Conservation (phyloP, 2,113 vertebrate genomes). For the Heliornis fulica region DNA sequence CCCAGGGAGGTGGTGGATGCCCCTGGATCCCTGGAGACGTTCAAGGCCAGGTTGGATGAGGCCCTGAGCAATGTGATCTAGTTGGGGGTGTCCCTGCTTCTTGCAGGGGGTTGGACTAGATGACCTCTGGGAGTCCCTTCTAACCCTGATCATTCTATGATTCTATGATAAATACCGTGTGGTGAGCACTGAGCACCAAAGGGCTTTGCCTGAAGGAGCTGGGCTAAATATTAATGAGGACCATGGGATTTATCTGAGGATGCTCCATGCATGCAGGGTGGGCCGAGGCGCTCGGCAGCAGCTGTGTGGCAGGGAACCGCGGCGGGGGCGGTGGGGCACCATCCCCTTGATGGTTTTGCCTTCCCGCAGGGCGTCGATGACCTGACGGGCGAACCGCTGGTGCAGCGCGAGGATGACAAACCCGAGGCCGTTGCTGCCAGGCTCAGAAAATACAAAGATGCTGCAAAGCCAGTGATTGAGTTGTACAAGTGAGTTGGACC, state of each 20-base stretch:
- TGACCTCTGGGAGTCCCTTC: too few species aligned
- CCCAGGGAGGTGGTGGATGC: too few species aligned
- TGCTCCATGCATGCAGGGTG: not conserved
- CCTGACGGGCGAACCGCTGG: constrained; percentile 85
- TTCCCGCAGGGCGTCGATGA: constrained; percentile 87
- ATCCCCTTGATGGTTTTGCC: not conserved
- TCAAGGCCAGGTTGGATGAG: too few species aligned
- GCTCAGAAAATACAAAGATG: constrained; percentile 92
- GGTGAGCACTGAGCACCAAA: rapidly evolving
- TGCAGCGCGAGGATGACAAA: constrained; percentile 90
- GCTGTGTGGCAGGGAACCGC: not conserved
- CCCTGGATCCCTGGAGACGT: too few species aligned
- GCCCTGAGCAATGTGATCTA: too few species aligned
- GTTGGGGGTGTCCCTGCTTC: too few species aligned
- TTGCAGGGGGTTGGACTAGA: too few species aligned
- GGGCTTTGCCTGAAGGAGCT: not conserved
- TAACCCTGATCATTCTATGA: too few species aligned
- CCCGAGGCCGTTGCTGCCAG: constrained; percentile 86
- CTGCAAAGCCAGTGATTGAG: constrained; percentile 92
- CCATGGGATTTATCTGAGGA: not conserved
- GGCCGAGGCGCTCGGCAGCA: rapidly evolving
- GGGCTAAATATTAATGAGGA: not conserved
- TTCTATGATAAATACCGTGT: not conserved
- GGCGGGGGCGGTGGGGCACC: rapidly evolving
- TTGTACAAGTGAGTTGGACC: constrained; percentile 87